These are phyloP conservation scores for Asteroscopus sphinx DNA, from an alignment of 2,888 invertebrate genomes.

Conservation along the genomic window DNA sequence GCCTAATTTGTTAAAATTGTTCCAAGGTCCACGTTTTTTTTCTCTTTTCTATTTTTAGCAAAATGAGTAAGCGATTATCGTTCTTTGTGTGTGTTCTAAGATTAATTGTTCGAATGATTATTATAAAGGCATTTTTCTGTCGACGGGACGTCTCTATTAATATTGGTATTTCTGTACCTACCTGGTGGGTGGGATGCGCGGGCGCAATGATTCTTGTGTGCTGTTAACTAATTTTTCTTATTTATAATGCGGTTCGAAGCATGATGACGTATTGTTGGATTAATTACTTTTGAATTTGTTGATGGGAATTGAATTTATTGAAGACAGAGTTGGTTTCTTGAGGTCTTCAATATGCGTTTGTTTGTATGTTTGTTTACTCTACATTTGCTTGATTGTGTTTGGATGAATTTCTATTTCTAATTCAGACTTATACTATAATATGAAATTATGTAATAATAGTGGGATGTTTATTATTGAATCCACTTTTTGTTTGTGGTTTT, in stretches of 20 bases:
- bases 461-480: no score
- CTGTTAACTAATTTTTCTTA: conserved; percentile 63
- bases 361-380: no score
- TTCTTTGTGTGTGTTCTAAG: conserved; percentile 79
- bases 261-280: conserved; percentile 59
- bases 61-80: conserved; percentile 85
- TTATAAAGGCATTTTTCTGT: conserved; percentile 69
- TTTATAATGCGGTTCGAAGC: conserved; percentile 51
- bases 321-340: conserved; percentile 10
- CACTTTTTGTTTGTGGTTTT: no score
- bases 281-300: conserved; percentile 66
- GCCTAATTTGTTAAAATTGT: conserved; percentile 87
- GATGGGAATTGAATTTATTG: conserved; percentile 34
- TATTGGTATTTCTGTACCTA: conserved; percentile 71
- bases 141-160: conserved; percentile 77
- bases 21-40: conserved; percentile 56
- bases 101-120: conserved; percentile 83
- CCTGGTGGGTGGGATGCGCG: conserved; percentile 72
- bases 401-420: no score
- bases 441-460: no score
- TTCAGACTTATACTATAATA: no score
- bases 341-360: background rate
- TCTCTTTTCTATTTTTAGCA: conserved; percentile 70
- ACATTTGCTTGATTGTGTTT: no score
- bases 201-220: conserved; percentile 77